Evolutionary conservation across 2,113 vertebrate species (phyloP).

Genomic region (Osmerus eperlanus): DNA sequence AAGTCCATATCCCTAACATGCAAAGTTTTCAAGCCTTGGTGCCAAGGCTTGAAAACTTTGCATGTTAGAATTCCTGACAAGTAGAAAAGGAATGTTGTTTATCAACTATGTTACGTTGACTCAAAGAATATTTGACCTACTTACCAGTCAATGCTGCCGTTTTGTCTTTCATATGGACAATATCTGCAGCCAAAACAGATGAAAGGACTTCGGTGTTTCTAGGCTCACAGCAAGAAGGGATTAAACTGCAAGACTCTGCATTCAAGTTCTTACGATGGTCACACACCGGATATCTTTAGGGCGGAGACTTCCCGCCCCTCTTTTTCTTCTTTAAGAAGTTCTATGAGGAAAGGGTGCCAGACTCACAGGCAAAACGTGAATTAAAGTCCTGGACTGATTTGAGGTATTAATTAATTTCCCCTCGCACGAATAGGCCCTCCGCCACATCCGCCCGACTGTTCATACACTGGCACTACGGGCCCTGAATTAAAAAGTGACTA

Average conservation of each 20-base stretch:
- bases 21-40: too few species aligned
- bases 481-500: constrained; percentile 7
- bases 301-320: constrained; percentile 62
- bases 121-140: constrained; percentile 35
- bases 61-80: too few species aligned
- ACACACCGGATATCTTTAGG: constrained; percentile 41
- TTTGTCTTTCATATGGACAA: constrained; percentile 72
- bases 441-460: background rate
- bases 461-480: background rate
- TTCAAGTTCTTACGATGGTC: constrained; percentile 48
- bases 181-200: constrained; percentile 9
- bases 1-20: too few species aligned
- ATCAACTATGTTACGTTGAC: background rate
- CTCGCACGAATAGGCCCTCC: background rate
- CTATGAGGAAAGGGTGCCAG: constrained; percentile 1
- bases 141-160: constrained; percentile 66
- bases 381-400: constrained; percentile 1
- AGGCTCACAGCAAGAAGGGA: constrained; percentile 29
- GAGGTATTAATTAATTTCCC: background rate
- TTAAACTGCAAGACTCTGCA: constrained; percentile 15
- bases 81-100: too few species aligned
- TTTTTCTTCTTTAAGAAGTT: constrained; percentile 45
- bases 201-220: constrained; percentile 20
- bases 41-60: too few species aligned
- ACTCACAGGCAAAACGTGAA: background rate